phyloP scores from a whole-genome alignment of 2,113 vertebrate species.

The Lipotes vexillifer region DNA sequence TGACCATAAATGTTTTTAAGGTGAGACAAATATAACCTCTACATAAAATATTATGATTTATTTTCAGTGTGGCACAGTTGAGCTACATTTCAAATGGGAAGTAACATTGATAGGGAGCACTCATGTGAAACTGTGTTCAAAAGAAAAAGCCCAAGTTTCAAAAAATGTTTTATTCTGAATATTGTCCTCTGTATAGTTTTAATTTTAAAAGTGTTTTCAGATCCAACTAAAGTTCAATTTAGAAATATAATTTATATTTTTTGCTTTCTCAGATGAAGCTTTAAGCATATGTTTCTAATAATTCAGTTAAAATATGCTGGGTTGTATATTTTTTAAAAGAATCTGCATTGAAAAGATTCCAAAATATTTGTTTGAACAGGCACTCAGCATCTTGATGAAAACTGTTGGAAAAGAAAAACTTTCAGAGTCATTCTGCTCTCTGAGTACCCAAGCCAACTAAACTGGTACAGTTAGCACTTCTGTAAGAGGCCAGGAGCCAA shows the following conservation, averaged over 20 bases:
- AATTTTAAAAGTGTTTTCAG: slow-evolving; percentile 13
- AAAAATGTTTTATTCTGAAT: neutral
- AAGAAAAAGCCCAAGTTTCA: neutral
- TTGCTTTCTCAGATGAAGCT: slow-evolving; percentile 26
- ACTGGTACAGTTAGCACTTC: slow-evolving; percentile 49
- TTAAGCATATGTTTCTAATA: slow-evolving; percentile 56
- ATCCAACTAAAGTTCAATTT: slow-evolving; percentile 10
- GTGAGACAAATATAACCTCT: neutral
- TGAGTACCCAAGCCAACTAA: slow-evolving; percentile 28
- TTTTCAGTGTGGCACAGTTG: neutral
- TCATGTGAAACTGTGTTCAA: neutral
- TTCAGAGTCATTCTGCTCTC: slow-evolving; percentile 39
- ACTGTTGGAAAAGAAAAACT: slow-evolving; percentile 56
- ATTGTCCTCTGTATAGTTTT: neutral
- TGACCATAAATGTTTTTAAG: slow-evolving; percentile 24
- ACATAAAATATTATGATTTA: neutral
- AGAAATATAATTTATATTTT: slow-evolving; percentile 19
- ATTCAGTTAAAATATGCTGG: slow-evolving; percentile 53
- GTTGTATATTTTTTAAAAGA: slow-evolving; percentile 48
- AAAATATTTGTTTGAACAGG: slow-evolving; percentile 61
- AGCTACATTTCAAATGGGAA: neutral
- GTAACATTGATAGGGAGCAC: neutral
- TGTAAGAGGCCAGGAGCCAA: slow-evolving; percentile 24
- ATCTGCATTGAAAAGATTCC: slow-evolving; percentile 62
- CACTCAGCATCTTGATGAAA: slow-evolving; percentile 57